phyloP scores from a whole-genome alignment of 2,113 vertebrate genomes.

The Antechinus stuartii region DNA sequence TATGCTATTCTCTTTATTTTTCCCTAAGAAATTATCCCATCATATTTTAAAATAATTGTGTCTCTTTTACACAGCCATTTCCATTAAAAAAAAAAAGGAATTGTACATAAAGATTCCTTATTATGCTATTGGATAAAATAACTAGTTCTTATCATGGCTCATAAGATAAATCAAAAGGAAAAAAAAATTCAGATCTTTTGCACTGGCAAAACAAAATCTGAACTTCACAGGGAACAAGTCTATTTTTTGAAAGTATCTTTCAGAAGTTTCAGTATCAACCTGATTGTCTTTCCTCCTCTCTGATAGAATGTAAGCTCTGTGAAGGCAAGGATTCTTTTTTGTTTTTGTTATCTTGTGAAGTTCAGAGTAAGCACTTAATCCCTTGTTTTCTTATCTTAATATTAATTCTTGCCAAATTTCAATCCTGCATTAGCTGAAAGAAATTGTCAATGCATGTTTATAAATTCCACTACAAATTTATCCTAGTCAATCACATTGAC shows the following conservation, averaged over 20 bases:
- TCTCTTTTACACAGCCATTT: constrained; percentile 46
- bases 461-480: background rate
- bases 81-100: constrained; percentile 35
- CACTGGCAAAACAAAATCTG: background rate
- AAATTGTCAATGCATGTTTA: background rate
- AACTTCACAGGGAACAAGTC: background rate
- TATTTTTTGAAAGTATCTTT: background rate
- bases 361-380: background rate
- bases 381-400: background rate
- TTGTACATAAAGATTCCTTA: constrained; percentile 40
- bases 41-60: background rate
- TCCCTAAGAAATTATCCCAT: constrained; percentile 25
- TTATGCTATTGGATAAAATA: constrained; percentile 39
- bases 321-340: background rate
- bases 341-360: background rate
- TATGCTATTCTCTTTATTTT: constrained; percentile 27
- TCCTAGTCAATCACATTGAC: background rate
- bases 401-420: background rate
- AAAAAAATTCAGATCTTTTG: constrained; percentile 46
- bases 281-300: background rate
- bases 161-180: constrained; percentile 47
- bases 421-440: background rate
- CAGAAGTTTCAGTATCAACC: background rate
- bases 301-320: background rate
- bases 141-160: constrained; percentile 23